Base-by-base conservation (phyloP, 2,888 invertebrate species). In the Melipona beecheii region DNA sequence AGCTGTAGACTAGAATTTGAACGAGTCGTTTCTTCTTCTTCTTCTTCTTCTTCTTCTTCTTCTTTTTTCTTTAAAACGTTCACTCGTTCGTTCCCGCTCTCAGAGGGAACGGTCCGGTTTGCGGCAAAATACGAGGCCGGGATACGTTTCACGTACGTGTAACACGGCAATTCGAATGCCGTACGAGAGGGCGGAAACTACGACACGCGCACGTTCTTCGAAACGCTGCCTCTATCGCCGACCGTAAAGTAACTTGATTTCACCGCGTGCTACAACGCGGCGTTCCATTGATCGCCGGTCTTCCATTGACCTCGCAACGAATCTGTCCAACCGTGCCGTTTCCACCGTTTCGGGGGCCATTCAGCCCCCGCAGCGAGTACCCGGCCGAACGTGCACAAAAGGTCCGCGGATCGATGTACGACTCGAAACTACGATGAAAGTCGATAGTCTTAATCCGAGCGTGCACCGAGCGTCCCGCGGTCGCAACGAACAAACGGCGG, bases 381-480 rank as follows among this genome's bases (percentile, higher is more conserved):
- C 43, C 9, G 27, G 27, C 21, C 31, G 36, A 31, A n/a, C 54
- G 21, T 2, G n/a, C n/a, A 54, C 36, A 31, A 66, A 43, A 43
- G 54, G 21, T 9, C n/a, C n/a, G 43, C 43, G 66, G n/a, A 66
- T 66, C 43, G 66, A 49, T 43, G 9, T 62, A 60, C 43, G 43
- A 52, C 52, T 50, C 43, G 36, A 9, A 76, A 52, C n/a, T n/a
- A n/a, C 58, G 52, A 68, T 5, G 64, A 52, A 69, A 78, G 62
- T 64, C 64, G 52, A 69, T 79, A 74, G 79, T 77, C 65, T 73
- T 69, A 69, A 56, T 73, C 68, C 21, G 54, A 19, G n/a, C 65
- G 71, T 64, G 66, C 74, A 75, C 62, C 43, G 15, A 43, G 43
- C 43, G 43, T 56, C 69, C 31, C 31, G 65, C 11, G 54, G 70